Evolutionary conservation across 2,888 invertebrate genomes (phyloP), one percentile per base, ranked within the genome.

Genomic region (Troilus luridus): DNA sequence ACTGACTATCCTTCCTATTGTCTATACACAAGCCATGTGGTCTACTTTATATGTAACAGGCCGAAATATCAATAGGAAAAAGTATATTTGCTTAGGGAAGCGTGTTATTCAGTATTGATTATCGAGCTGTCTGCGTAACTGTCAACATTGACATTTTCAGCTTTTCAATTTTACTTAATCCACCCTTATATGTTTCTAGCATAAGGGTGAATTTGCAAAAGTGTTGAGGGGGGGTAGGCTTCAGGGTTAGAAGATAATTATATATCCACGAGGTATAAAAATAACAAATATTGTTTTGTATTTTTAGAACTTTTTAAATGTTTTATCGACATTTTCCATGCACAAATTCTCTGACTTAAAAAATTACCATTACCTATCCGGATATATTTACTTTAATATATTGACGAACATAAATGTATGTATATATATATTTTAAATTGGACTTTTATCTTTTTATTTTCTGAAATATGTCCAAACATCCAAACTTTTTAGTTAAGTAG

Each of bases 91-190:
- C 24, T 24, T 67, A 12, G 12, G 67, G 67, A 27, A 67, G 24
- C 67, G 67, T 67, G 67, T 67, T 67, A 67, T 24, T 67, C 67
- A 27, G 67, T 27, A 67, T 67, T 24, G 67, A 67, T 67, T 67
- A 67, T 24, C 10, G 14, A 67, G 67, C 67, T 1, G 24, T 24
- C n/a, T 24, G 67, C 67, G 6, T 67, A 67, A 67, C 67, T 67
- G 67, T 67, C 9, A 6, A 24, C 67, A 24, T 24, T 67, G 24
- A 24, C 24, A 67, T 67, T 67, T 67, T 14, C 67, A 24, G 12
- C 10, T 5, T 67, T 67, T 27, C 67, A 67, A 27, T 67, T 67
- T 67, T 14, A 67, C 12, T 14, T n/a, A 27, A 24, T 24, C 67
- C 67, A 27, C 67, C 19, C 24, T 12, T 5, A 24, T 67, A 27